Conservation (phyloP, 2,888 invertebrate genomes). For the Chouioia cunea region DNA sequence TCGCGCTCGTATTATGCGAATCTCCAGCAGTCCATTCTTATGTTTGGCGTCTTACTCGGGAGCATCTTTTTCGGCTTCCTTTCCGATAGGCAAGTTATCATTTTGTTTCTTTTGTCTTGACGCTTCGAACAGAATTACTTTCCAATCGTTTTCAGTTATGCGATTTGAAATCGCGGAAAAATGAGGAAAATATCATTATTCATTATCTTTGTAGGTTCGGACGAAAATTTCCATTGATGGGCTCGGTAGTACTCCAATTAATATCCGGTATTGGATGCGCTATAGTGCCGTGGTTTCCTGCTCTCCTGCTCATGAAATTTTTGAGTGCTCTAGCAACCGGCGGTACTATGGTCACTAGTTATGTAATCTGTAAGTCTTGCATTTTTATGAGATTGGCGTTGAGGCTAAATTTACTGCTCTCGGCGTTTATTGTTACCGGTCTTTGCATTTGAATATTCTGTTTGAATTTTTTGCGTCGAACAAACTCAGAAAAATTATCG, state of each 20-base stretch:
- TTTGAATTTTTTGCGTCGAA: no score
- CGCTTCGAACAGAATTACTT: conserved; percentile 82
- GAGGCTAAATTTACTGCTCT: conserved; percentile 59
- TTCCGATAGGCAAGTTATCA: conserved; percentile 77
- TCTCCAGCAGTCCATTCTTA: conserved; percentile 82
- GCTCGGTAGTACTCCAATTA: conserved; percentile 81
- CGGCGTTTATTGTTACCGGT: conserved; percentile 1
- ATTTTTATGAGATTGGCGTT: conserved; percentile 16
- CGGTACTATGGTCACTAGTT: conserved; percentile 84
- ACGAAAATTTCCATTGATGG: conserved; percentile 79
- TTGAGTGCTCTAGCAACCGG: conserved; percentile 82
- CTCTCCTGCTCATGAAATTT: conserved; percentile 78
- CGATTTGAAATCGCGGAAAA: no score
- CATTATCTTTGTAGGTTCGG: conserved; percentile 75
- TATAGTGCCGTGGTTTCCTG: conserved; percentile 76
- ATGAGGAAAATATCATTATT: no score
- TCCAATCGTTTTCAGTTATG: conserved; percentile 66
- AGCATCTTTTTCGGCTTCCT: conserved; percentile 81
- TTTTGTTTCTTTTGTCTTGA: conserved; percentile 64
- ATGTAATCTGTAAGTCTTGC: conserved; percentile 69
- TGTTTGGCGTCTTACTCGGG: conserved; percentile 83
- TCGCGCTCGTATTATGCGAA: conserved; percentile 76
- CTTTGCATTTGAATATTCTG: neutral
- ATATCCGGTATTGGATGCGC: conserved; percentile 79
- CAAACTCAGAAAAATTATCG: no score